A percentile compares a stretch with the other conserved stretches of the same genome.
Conservation (phyloP, 1,140 invertebrate species). For the Meloidogyne hapla region DNA sequence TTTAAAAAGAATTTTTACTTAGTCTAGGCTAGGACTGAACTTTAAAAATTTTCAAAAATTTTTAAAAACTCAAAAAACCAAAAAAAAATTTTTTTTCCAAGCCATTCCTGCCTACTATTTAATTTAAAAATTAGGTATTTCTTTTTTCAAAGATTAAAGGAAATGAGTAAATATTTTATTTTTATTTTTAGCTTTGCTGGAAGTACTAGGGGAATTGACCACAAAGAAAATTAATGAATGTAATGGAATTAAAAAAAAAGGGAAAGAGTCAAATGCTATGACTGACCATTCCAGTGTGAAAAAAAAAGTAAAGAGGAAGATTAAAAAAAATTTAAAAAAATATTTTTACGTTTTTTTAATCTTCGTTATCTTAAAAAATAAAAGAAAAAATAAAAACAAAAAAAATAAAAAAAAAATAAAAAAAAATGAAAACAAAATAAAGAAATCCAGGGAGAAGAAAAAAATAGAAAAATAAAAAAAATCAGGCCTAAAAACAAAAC, state of each 20-base stretch:
- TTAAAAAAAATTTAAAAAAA: neutral
- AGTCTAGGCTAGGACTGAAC: too few species aligned
- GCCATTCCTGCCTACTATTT: too few species aligned
- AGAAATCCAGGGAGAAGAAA: too few species aligned
- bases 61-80: too few species aligned
- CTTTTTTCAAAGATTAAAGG: neutral
- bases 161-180: too few species aligned
- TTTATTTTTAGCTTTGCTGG: too few species aligned
- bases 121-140: neutral
- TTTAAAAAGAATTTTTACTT: too few species aligned
- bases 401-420: neutral
- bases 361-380: neutral
- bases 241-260: neutral
- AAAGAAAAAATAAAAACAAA: neutral
- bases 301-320: neutral
- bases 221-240: neutral
- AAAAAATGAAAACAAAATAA: too few species aligned
- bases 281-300: neutral
- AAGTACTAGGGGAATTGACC: neutral
- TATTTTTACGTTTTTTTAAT: neutral
- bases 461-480: too few species aligned
- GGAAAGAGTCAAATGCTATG: neutral
- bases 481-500: too few species aligned
- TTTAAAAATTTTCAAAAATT: too few species aligned
- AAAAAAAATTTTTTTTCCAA: too few species aligned